Conservation (phyloP, 2,113 vertebrate species). For the Mustela nigripes region DNA sequence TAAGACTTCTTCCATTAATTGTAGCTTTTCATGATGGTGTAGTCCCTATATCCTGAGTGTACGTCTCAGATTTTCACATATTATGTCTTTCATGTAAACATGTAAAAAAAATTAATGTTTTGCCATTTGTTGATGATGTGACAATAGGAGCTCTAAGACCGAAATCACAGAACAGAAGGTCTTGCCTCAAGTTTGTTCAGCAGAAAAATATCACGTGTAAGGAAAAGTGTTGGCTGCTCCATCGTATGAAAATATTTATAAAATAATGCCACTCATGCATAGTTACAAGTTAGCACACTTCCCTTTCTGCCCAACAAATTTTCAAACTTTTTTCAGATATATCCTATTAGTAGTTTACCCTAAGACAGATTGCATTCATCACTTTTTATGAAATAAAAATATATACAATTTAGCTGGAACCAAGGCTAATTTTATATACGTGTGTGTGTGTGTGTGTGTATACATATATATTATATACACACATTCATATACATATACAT, state of each 20-base stretch:
- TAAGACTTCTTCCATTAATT: neutral
- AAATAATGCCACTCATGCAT: neutral
- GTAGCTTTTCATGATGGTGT: neutral
- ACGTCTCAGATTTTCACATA: neutral
- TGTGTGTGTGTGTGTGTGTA: no score
- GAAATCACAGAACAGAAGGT: neutral
- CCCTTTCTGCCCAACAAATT: neutral
- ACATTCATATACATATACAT: neutral
- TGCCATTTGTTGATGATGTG: neutral
- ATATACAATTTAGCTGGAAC: neutral
- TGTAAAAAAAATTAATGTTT: neutral
- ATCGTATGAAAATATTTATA: neutral
- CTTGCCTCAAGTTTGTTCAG: neutral
- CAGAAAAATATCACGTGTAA: neutral
- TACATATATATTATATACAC: neutral
- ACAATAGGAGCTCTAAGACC: neutral
- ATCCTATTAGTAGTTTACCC: neutral
- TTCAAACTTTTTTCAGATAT: slow-evolving; percentile 7
- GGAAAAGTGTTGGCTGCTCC: neutral
- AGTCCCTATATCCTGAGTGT: neutral
- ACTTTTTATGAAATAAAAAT: slow-evolving; percentile 44
- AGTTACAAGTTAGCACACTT: neutral
- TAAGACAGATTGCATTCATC: neutral
- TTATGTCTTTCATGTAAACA: neutral
- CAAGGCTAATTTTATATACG: neutral